phyloP scores from a whole-genome alignment of 2,888 invertebrate genomes.

The Sthenelais limicola region DNA sequence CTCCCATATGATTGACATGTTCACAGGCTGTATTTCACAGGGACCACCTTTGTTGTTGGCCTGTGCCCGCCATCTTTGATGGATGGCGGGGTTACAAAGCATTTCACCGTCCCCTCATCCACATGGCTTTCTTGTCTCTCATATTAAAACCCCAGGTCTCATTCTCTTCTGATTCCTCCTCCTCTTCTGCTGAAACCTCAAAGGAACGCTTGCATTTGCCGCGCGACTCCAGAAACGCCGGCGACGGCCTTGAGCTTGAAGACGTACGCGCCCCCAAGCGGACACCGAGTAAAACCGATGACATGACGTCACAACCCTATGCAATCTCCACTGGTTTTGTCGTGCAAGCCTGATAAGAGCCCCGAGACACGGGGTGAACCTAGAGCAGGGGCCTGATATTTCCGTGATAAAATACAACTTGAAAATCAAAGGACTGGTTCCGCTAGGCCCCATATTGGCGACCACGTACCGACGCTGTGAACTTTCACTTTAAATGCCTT shows the following conservation, averaged over 20 bases:
- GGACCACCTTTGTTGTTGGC: conserved; percentile 35
- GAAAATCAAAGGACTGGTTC: too few species aligned
- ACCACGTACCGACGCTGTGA: too few species aligned
- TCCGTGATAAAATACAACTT: conserved; percentile 7
- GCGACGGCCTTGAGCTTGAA: conserved; percentile 16
- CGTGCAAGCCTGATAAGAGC: conserved; percentile 16
- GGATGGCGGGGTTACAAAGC: conserved; percentile 2
- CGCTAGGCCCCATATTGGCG: too few species aligned
- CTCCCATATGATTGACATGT: conserved; percentile 33
- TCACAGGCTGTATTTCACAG: conserved; percentile 36
- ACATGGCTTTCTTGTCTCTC: too few species aligned
- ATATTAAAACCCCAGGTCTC: not conserved
- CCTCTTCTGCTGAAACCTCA: conserved; percentile 9
- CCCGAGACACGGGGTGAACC: conserved; percentile 17
- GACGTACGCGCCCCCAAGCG: conserved; percentile 17
- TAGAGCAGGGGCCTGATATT: conserved; percentile 22
- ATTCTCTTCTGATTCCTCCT: not conserved
- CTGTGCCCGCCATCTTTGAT: not conserved
- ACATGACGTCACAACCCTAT: conserved; percentile 29
- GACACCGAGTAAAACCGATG: conserved; percentile 16
- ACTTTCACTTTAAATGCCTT: too few species aligned
- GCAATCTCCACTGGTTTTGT: conserved; percentile 16
- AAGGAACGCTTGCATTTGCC: conserved; percentile 33
- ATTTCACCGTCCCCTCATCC: not conserved
- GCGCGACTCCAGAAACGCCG: conserved; percentile 12